These are phyloP conservation scores for Platalea minor DNA, from an alignment of 2,797 vertebrate genomes.

Conservation along the genomic window DNA sequence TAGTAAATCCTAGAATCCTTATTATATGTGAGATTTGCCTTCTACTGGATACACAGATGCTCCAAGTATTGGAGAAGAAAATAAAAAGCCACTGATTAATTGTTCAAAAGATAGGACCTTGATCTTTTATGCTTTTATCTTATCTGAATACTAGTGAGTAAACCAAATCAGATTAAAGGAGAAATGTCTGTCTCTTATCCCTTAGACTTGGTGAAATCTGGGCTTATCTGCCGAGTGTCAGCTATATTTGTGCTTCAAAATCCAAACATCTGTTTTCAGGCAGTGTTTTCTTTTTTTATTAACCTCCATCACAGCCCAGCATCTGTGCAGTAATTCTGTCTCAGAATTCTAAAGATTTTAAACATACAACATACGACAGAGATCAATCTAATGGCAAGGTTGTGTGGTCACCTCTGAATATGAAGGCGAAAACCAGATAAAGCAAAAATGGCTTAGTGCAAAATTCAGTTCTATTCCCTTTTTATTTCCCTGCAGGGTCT, in stretches of 20 bases:
- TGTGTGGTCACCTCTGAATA: background rate
- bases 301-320: background rate
- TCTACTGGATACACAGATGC: slow-evolving; percentile 16
- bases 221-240: slow-evolving; percentile 39
- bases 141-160: slow-evolving; percentile 38
- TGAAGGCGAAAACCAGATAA: background rate
- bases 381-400: background rate
- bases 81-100: slow-evolving; percentile 43
- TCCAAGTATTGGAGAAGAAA: slow-evolving; percentile 4
- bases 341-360: slow-evolving; percentile 1
- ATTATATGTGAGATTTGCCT: background rate
- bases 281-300: slow-evolving; percentile 51
- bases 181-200: slow-evolving; percentile 30
- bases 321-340: slow-evolving; percentile 29
- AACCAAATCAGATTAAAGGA: slow-evolving; percentile 68
- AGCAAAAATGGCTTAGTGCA: background rate
- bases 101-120: background rate
- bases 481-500: background rate
- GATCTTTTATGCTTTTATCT: slow-evolving; percentile 46
- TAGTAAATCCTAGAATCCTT: background rate
- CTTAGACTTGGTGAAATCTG: slow-evolving; percentile 50
- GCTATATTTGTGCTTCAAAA: slow-evolving; percentile 40
- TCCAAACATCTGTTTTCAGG: slow-evolving; percentile 53
- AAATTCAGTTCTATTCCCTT: background rate
- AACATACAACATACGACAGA: background rate